A percentile compares a stretch with the other conserved stretches of the same genome.
Conservation (phyloP, 2,797 vertebrate genomes). For the Malurus leucopterus region DNA sequence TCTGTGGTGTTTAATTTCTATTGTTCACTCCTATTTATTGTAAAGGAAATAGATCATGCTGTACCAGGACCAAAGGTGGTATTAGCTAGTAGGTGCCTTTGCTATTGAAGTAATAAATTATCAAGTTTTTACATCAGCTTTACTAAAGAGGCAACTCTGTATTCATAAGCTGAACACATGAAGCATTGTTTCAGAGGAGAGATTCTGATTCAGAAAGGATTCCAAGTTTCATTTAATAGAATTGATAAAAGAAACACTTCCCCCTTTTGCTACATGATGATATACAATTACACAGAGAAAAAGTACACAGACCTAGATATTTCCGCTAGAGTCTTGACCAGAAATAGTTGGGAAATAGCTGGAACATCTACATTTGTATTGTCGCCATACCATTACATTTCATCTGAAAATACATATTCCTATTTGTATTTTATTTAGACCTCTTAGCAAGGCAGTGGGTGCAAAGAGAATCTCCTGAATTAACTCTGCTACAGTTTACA, state of each 20-base stretch:
- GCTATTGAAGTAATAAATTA: constrained; percentile 47
- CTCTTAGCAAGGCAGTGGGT: not conserved
- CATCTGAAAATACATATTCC: not conserved
- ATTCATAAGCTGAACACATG: constrained; percentile 4
- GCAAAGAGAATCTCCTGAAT: not conserved
- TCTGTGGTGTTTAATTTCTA: not conserved
- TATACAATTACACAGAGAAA: not conserved
- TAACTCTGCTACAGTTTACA: not conserved
- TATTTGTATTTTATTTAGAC: not conserved
- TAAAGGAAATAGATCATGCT: constrained; percentile 2
- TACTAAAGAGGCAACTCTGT: not conserved
- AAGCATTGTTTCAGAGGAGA: constrained; percentile 10
- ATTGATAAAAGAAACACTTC: not conserved
- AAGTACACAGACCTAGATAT: not conserved
- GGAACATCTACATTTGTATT: not conserved
- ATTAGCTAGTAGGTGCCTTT: not conserved
- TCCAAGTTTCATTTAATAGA: constrained; percentile 23
- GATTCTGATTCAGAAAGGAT: not conserved
- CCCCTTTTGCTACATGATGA: not conserved
- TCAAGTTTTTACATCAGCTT: not conserved
- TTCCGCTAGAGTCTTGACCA: not conserved
- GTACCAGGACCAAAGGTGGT: constrained; percentile 7
- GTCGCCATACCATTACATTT: not conserved
- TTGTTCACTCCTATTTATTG: constrained; percentile 29
- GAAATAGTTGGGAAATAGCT: not conserved